A percentile compares a stretch with the other conserved stretches of the same genome.
These are phyloP conservation scores for Stenichneumon culpator DNA, from an alignment of 2,888 invertebrate species.

Conservation along the genomic window DNA sequence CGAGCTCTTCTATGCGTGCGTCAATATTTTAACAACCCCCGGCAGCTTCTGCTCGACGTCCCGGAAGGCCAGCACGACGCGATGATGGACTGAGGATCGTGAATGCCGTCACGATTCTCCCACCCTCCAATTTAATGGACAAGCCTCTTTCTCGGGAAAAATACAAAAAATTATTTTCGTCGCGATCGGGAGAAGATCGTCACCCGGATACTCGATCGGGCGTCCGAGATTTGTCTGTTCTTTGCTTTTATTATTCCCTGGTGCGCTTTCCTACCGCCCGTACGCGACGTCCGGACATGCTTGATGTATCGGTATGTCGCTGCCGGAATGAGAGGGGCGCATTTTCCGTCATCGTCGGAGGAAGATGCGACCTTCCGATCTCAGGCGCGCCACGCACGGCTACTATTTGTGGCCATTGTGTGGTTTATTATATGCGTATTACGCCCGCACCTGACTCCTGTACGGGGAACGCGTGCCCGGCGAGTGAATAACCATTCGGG, in stretches of 20 bases:
- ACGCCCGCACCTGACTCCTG: conserved; percentile 26
- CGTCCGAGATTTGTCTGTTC: conserved; percentile 6
- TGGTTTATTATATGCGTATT: conserved; percentile 55
- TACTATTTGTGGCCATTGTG: conserved; percentile 1
- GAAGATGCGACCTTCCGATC: neutral
- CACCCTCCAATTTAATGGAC: neutral
- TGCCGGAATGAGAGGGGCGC: neutral
- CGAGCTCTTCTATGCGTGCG: neutral
- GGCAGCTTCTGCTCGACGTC: neutral
- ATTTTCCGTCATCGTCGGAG: neutral
- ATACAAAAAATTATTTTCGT: neutral
- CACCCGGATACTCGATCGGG: neutral
- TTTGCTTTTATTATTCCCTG: conserved; percentile 53
- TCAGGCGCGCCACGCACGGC: neutral
- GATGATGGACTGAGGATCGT: neutral
- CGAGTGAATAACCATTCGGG: conserved; percentile 45
- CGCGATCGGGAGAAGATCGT: neutral
- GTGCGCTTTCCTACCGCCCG: conserved; percentile 30
- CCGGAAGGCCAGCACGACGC: neutral
- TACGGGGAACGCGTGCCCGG: conserved; percentile 38
- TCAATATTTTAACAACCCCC: conserved; percentile 2
- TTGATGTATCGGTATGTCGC: neutral
- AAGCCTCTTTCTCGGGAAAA: neutral
- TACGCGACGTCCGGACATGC: conserved; percentile 42
- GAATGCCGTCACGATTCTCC: conserved; percentile 22